Evolutionary conservation across 2,888 invertebrate species (phyloP).

Genomic region (Polylopha cassiicola): DNA sequence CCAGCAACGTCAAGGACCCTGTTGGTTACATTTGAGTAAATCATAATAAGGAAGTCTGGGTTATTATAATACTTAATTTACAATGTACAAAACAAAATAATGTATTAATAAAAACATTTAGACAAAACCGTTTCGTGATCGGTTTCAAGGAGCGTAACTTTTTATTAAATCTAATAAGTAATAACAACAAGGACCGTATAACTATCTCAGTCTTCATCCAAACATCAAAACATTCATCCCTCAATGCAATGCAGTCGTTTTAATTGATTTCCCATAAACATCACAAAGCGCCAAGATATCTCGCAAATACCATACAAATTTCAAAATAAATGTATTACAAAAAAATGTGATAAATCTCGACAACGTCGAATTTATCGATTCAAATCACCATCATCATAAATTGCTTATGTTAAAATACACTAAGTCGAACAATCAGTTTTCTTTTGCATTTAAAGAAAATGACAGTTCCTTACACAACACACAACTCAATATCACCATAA

Average conservation of each 20-base stretch:
- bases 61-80: slow-evolving; percentile 19
- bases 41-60: slow-evolving; percentile 13
- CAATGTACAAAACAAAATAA: slow-evolving; percentile 15
- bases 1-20: too few species aligned
- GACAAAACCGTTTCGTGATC: slow-evolving; percentile 26
- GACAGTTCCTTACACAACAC: slow-evolving; percentile 24
- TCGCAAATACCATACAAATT: slow-evolving; percentile 10
- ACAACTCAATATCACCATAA: slow-evolving; percentile 28
- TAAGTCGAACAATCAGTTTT: slow-evolving; percentile 19
- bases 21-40: slow-evolving; percentile 6
- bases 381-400: slow-evolving; percentile 10
- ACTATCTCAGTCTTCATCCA: slow-evolving; percentile 69
- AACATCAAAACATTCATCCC: slow-evolving; percentile 43
- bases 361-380: slow-evolving; percentile 13
- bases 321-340: slow-evolving; percentile 17
- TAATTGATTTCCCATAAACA: slow-evolving; percentile 9
- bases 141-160: slow-evolving; percentile 18
- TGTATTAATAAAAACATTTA: slow-evolving; percentile 14
- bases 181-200: slow-evolving; percentile 53
- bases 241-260: slow-evolving; percentile 20
- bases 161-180: slow-evolving; percentile 29
- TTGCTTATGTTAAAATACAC: slow-evolving; percentile 16
- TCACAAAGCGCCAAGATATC: slow-evolving; percentile 6
- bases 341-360: slow-evolving; percentile 19
- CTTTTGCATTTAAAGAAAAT: slow-evolving; percentile 23